Evolutionary conservation across 2,888 invertebrate genomes (phyloP), one percentile per base, ranked within the genome.

Genomic region (Scotopteryx bipunctaria): DNA sequence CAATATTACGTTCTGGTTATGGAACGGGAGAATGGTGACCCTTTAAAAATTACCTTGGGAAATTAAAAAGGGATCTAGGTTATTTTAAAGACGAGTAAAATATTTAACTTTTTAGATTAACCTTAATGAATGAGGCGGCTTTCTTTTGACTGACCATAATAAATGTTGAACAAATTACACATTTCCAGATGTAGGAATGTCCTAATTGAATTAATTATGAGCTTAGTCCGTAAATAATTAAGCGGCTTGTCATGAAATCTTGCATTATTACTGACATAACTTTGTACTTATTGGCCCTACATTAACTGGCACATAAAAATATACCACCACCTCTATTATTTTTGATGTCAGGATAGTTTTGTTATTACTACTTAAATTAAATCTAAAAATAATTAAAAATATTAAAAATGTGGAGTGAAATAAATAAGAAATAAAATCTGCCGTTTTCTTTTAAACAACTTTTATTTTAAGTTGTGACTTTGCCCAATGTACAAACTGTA

Each of bases 81-180:
- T 6, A 21, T 3, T 14, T 31, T 15, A 8, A 31, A 6, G 15
- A 31, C 15, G 15, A 32, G 6, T 32, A 14, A 27, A 17, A 14
- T 29, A n/a, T 5, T 21, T 36, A 27, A 16, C 13, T 25, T 38
- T 21, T 33, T 19, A 25, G 19, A 14, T 14, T 16, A 36, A 19
- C n/a, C n/a, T n/a, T n/a, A 36, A 32, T 25, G 9, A 38, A 40
- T 6, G 19, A 38, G 33, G 35, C 50, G 50, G 33, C 44, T 13
- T 35, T 45, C 27, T 9, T 49, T 42, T 49, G 23, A 31, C 36
- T 29, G 29, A 9, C 3, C 23, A 31, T 45, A 21, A 15, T n/a
- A 15, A 36, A 29, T 14, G 9, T 32, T 16, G 15, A 32, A 38
- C 15, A 25, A 25, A 33, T 50, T 11, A 38, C 37, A 32, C 23